A percentile compares a stretch with the other conserved stretches of the same genome.
phyloP scores from a whole-genome alignment of 30 jellyfish, hydroid and myxozoan species.

The Aurelia coerulea region DNA sequence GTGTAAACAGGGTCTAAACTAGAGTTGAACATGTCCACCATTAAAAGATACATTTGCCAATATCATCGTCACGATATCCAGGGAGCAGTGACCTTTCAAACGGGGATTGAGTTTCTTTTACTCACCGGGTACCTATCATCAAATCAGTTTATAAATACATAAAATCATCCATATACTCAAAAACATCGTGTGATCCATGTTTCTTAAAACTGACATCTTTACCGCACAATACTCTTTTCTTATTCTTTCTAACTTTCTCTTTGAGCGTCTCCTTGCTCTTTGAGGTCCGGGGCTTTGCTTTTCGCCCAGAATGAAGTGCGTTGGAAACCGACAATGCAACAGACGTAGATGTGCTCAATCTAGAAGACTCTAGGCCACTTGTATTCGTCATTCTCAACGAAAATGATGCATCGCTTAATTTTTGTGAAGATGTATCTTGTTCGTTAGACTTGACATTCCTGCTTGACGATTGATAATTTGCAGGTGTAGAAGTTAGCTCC shows the following conservation, averaged over 20 bases:
- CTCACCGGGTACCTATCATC: too few species aligned
- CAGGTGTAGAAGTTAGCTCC: background rate
- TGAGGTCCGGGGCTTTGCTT: background rate
- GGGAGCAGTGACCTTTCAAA: too few species aligned
- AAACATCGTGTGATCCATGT: background rate
- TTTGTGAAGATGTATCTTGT: background rate
- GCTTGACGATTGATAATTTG: background rate
- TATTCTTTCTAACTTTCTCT: background rate
- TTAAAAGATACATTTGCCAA: too few species aligned
- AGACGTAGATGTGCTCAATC: constrained; percentile 8
- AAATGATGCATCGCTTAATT: constrained; percentile 10
- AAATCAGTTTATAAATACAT: background rate
- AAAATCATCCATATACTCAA: background rate
- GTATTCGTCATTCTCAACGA: background rate
- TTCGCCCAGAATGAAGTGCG: constrained; percentile 27
- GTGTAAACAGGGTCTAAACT: too few species aligned
- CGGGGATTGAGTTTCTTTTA: too few species aligned
- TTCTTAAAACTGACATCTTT: background rate
- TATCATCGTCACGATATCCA: too few species aligned
- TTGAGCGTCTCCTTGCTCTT: background rate
- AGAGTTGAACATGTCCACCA: too few species aligned
- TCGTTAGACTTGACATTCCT: background rate
- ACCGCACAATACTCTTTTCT: background rate
- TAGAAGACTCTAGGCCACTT: constrained; percentile 10
- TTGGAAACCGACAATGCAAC: constrained; percentile 16